Evolutionary conservation across 2,797 vertebrate species (phyloP), one percentile per base, ranked within the genome.

Genomic region (Malacoctenus gilli): DNA sequence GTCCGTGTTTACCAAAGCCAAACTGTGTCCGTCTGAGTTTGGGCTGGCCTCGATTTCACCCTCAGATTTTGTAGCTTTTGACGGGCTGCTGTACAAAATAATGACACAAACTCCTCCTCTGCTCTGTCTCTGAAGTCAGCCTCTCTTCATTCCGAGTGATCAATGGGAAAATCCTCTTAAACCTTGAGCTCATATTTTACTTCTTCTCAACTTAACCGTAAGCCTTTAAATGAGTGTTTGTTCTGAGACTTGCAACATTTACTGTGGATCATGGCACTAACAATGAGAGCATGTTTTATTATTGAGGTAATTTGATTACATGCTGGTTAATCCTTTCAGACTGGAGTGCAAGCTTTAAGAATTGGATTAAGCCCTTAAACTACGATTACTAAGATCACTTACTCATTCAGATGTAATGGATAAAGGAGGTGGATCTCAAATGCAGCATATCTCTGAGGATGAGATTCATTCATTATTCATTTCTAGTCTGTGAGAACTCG

Each of bases 301-400:
- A 87, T 85, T 72, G 76, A 83, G 79, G 83, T 87, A 85, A 89
- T 89, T 89, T 87, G 85, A 87, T 91, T 89, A 83, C 81, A 85
- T 83, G 83, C 79, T 80, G 74, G 76, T 81, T 90, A 88, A 89
- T 90, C 87, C 87, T 86, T 84, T 85, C 83, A 83, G 85, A 80
- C 75, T 80, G 67, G 68, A 85, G 83, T 85, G 72, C 77, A 57
- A 82, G 83, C 80, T 80, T 83, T 79, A 84, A 80, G 76, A 85
- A 85, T 87, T 82, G 84, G 86, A 89, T 88, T 89, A 88, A 89
- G 82, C 80, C 85, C 82, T 85, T 87, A 82, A 89, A 89, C 83
- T 84, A 80, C 72, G 83, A 89, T 87, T 82, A 85, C 82, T 71
- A 78, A 83, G 79, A 86, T 89, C 83, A 77, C 80, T 82, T 85